Evolutionary conservation across 2,888 invertebrate species (phyloP), one percentile per base, ranked within the genome.

Genomic region (Watsonalla binaria): DNA sequence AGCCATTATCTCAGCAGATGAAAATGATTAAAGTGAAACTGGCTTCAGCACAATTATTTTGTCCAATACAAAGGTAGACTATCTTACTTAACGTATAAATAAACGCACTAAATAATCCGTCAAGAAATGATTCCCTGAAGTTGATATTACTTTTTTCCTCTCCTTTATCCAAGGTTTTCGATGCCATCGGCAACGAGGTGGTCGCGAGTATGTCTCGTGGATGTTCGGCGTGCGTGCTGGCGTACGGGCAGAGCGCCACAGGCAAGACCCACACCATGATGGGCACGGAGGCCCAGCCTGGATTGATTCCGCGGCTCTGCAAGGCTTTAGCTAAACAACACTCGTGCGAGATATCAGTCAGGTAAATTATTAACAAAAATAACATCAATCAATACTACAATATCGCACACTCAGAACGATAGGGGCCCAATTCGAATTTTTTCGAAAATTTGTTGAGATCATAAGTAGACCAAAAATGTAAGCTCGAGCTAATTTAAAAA

Each of bases 241-340:
- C 95, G 0, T 95, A 95, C 69, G 95, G 95, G 0, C 95, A 95
- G 80, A 95, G 95, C 66, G 93, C 95, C 0, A 94, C 95, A 0
- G 95, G 95, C 33, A 95, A 95, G 81, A 95, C 95, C 0, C 94
- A 94, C 73, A 95, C 95, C 7, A 95, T 95, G 95, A 93, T 95
- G 92, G 95, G 95, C 0, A 80, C 90, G 0, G 83, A 84, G 0
- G 49, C 66, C 0, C 79, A 88, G 46, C 88, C 88, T 0, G 91
- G 90, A 0, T 67, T 91, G 7, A 78, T 89, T 53, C 89, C 90
- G 0, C 71, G 90, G 9, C 76, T 91, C 13, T 91, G 91, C 60
- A 71, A 70, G 33, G 86, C 82, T 5, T 69, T 91, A 35, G 83
- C 80, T 46, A 73, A 76, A 39, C 61, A 70, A 39, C 62, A 70